These are phyloP conservation scores for Kryptolebias ocellatus DNA, from an alignment of 2,797 vertebrate genomes.

Conservation along the genomic window DNA sequence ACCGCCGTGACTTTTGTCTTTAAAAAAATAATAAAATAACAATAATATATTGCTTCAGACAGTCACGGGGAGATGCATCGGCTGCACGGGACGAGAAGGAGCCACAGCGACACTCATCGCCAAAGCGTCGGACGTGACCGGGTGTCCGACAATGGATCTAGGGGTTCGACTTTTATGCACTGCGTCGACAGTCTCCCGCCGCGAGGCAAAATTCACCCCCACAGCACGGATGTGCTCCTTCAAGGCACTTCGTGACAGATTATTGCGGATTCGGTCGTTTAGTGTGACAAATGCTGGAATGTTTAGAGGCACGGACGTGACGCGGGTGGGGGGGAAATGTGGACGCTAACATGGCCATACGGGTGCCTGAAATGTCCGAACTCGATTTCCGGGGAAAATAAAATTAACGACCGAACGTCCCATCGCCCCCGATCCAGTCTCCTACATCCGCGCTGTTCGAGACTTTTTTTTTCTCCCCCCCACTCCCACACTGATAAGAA, in stretches of 20 bases:
- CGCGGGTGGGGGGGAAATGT: constrained; percentile 10
- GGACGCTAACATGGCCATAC: not conserved
- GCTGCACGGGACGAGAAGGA: constrained; percentile 43
- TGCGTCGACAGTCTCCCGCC: constrained; percentile 56
- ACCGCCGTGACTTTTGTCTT: not conserved
- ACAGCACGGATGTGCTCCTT: not conserved
- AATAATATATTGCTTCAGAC: too few relatives aligned
- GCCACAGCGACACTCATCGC: constrained; percentile 47
- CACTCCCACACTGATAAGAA: constrained; percentile 65
- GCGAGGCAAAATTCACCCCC: constrained; percentile 3
- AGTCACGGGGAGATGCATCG: constrained; percentile 9
- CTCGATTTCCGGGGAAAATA: constrained; percentile 3
- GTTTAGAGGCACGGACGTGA: constrained; percentile 44
- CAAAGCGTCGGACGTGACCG: constrained; percentile 67
- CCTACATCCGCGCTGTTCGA: constrained; percentile 73
- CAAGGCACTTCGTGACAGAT: constrained; percentile 8
- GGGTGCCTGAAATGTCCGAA: not conserved
- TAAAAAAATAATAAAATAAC: not conserved
- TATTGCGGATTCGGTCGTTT: constrained; percentile 14
- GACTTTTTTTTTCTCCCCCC: constrained; percentile 67
- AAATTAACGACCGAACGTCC: constrained; percentile 55
- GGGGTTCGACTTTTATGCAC: constrained; percentile 69
- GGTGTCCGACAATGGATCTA: constrained; percentile 74
- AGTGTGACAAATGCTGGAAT: constrained; percentile 4
- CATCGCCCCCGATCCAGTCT: constrained; percentile 63